phyloP scores from a whole-genome alignment of 1,140 invertebrate genomes.

The Ceratoteleas bidentatus region DNA sequence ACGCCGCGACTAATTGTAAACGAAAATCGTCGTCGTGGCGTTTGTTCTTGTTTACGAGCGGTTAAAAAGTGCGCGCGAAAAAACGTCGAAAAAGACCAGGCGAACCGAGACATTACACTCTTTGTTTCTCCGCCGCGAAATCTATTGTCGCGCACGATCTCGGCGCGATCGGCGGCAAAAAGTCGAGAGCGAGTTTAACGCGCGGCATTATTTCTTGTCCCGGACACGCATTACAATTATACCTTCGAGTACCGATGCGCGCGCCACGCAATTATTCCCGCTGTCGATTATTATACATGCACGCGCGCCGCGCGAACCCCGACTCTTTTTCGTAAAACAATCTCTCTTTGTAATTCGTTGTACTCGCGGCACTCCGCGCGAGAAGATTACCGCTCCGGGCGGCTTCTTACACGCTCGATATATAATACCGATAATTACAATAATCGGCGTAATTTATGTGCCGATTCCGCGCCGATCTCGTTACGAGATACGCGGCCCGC shows the following conservation, averaged over 20 bases:
- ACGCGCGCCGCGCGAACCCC: conserved; percentile 33
- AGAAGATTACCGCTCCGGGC: conserved; percentile 58
- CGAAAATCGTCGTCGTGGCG: conserved; percentile 2
- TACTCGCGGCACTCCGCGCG: conserved; percentile 51
- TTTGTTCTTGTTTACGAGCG: too few species aligned
- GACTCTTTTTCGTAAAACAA: conserved; percentile 61
- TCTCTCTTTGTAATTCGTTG: conserved; percentile 63
- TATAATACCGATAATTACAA: conserved; percentile 58
- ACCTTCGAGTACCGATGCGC: conserved; percentile 48
- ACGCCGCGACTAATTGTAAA: conserved; percentile 33
- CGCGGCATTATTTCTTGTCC: conserved; percentile 62
- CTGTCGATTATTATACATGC: conserved; percentile 68
- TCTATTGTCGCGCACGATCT: conserved; percentile 42
- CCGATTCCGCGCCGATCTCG: conserved; percentile 39
- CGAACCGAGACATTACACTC: not conserved
- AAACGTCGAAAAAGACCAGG: conserved; percentile 2
- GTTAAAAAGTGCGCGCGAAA: not conserved
- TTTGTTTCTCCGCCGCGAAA: conserved; percentile 22
- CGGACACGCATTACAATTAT: conserved; percentile 69
- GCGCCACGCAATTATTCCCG: conserved; percentile 67
- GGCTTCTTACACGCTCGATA: conserved; percentile 52
- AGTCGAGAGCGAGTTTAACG: conserved; percentile 40
- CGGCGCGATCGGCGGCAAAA: conserved; percentile 19
- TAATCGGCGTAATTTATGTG: conserved; percentile 60
- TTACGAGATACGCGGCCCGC: conserved; percentile 15